A percentile compares a stretch with the other conserved stretches of the same genome.
These are phyloP conservation scores for Selenia dentaria DNA, from an alignment of 2,888 invertebrate species.

Conservation along the genomic window DNA sequence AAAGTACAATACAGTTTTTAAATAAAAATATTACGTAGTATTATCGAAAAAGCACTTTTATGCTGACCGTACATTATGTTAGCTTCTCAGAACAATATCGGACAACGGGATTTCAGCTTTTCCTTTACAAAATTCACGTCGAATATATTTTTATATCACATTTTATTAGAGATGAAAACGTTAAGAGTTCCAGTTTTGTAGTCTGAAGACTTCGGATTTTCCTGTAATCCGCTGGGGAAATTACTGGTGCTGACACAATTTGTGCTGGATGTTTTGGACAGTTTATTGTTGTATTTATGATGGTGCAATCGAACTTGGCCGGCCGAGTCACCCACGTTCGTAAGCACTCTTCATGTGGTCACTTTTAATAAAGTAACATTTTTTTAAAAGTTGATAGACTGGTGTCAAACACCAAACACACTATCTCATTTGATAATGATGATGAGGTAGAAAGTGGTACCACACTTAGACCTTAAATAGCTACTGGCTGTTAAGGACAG, in stretches of 20 bases:
- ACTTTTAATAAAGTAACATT: too few relatives aligned
- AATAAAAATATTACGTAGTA: conserved; percentile 26
- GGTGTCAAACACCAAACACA: too few relatives aligned
- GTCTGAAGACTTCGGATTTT: conserved; percentile 1
- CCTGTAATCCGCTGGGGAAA: neutral
- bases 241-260: neutral
- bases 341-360: too few relatives aligned
- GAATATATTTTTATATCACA: conserved; percentile 13
- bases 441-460: too few relatives aligned
- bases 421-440: too few relatives aligned
- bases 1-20: too few relatives aligned
- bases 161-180: conserved; percentile 11
- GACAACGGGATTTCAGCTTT: conserved; percentile 19
- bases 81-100: conserved; percentile 24
- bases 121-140: conserved; percentile 17
- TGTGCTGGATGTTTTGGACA: neutral
- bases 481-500: too few relatives aligned
- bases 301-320: too few relatives aligned
- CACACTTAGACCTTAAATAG: too few relatives aligned
- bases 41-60: conserved; percentile 9
- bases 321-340: too few relatives aligned
- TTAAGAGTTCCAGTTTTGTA: conserved; percentile 7
- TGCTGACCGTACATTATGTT: conserved; percentile 23
- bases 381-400: too few relatives aligned
- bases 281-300: too few relatives aligned